Evolutionary conservation across 2,888 invertebrate genomes (phyloP), one percentile per base, ranked within the genome.

Genomic region (Eupeodes luniger): DNA sequence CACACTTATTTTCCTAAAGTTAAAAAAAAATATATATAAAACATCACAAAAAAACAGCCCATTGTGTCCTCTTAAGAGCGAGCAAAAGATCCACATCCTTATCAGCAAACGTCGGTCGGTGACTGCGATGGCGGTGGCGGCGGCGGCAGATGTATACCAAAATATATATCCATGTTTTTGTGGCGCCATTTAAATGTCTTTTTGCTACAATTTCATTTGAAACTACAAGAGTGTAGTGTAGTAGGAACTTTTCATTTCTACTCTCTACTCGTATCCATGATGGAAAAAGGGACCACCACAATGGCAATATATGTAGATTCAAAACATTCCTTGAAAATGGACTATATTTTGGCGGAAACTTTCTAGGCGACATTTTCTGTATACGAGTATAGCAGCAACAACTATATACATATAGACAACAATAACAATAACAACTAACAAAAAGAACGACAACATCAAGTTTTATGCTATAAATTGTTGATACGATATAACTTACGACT

Each of bases 401-500:
- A 49, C 62, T 62, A 55, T 9, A 77, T 47, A 47, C 12, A 66
- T 7, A 66, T 19, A 27, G 67, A 75, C 49, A 80, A 61, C 53
- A 75, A 59, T 16, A 81, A 75, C n/a, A 69, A 62, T 55, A 79
- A 75, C 74, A 67, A 19, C 53, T 10, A 59, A 51, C 49, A 76
- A 12, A 59, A 76, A 55, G 69, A 74, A 69, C 72, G 77, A 85
- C 64, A 47, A 85, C 85, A 85, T 88, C 88, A 88, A 88, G 85
- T 87, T 88, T 78, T 85, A 85, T 66, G 88, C 88, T 78, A 88
- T 88, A 88, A 88, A 88, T 88, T 88, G 88, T 88, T 88, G 88
- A 88, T 88, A 88, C 88, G 81, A 88, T 85, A 88, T 85, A 88
- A 88, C 88, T 88, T 88, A 88, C 88, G 88, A 85, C 88, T 88